Evolutionary conservation across 2,888 invertebrate species (phyloP), one percentile per base, ranked within the genome.

Genomic region (Dendrolimus pini): DNA sequence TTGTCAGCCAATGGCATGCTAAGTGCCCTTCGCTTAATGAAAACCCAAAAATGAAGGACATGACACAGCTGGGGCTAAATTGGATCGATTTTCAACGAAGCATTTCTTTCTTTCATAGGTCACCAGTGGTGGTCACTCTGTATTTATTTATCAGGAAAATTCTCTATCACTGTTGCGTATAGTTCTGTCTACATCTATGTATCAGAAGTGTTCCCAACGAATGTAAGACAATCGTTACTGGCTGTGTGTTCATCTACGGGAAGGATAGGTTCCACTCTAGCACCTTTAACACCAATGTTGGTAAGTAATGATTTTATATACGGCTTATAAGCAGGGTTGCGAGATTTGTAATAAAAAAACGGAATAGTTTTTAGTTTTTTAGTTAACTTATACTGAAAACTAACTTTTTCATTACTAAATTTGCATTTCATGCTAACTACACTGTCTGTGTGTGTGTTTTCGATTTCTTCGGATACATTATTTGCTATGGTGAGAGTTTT

Each of bases 141-240:
- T 1, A 66, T 93, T 14, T 94, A 93, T 69, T 80, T 94, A 10
- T 83, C 92, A 0, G 94, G 94, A 1, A 94, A 94, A 82, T 93
- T 93, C 75, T 93, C 92, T 41, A 93, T 94, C 62, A 94, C 94
- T 0, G 90, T 93, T 6, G 92, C 94, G 0, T 94, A 94, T 72
- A 92, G 93, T 52, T 88, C 93, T 0, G 87, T 93, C 18, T 94
- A 94, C 71, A 92, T 94, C 57, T 93, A 93, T 72, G 94, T 94
- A 1, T 93, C 94, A 14, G 94, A 94, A 77, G 91, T 94, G 65
- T 94, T 94, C 71, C 94, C 94, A 0, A 94, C 94, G 0, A 92
- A 89, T 41, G 85, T 93, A 47, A 81, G 94, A 54, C 93, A 94
- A 69, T 93, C 93, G 0, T 72, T 94, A 55, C 82, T 94, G 66